These are phyloP conservation scores for Clepsis dumicolana DNA, from an alignment of 2,888 invertebrate species.

Conservation along the genomic window DNA sequence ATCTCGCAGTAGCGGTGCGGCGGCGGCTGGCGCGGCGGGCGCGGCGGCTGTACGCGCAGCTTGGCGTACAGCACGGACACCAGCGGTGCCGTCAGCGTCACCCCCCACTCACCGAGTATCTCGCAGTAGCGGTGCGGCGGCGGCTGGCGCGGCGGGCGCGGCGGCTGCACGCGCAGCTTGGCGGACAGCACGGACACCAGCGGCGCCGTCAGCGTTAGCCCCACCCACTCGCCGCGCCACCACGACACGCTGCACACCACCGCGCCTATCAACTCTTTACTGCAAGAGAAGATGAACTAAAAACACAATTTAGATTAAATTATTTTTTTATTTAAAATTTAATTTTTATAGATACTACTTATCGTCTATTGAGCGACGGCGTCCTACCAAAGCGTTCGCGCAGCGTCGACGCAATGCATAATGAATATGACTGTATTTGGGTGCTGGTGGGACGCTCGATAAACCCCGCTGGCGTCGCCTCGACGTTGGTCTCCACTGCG, in stretches of 20 bases:
- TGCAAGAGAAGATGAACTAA: too few relatives aligned
- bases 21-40: slow-evolving; percentile 49
- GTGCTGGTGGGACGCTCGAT: too few relatives aligned
- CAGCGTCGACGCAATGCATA: too few relatives aligned
- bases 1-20: slow-evolving; percentile 56
- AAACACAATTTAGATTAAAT: too few relatives aligned
- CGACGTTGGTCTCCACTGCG: too few relatives aligned
- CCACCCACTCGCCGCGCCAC: slow-evolving; percentile 88
- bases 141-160: slow-evolving; percentile 49
- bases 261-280: slow-evolving; percentile 78
- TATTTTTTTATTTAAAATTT: too few relatives aligned
- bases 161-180: slow-evolving; percentile 72
- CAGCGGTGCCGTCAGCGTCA: slow-evolving; percentile 84
- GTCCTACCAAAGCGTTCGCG: too few relatives aligned
- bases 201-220: slow-evolving; percentile 86
- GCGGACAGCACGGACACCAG: slow-evolving; percentile 77
- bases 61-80: slow-evolving; percentile 48
- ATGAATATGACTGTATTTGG: too few relatives aligned
- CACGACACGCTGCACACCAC: slow-evolving; percentile 87
- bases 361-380: too few relatives aligned
- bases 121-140: slow-evolving; percentile 53
- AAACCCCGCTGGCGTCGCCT: too few relatives aligned
- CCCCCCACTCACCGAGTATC: slow-evolving; percentile 72
- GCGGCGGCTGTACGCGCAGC: slow-evolving; percentile 59
- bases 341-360: too few relatives aligned